Evolutionary conservation across 2,113 vertebrate species (phyloP).

Genomic region (Athene noctua): DNA sequence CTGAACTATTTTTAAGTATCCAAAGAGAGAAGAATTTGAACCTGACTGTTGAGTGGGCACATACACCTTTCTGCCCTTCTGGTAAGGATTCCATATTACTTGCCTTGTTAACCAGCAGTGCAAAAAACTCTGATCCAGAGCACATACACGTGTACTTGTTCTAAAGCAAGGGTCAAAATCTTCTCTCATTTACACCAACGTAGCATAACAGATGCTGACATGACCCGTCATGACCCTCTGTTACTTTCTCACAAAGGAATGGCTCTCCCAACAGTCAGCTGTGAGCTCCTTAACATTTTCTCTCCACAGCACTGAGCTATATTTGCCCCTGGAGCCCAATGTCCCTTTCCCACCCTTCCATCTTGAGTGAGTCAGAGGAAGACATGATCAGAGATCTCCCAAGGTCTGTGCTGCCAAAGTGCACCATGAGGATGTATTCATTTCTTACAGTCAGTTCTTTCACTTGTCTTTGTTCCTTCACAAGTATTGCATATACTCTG

Average conservation of each 20-base stretch:
- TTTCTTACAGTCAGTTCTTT: neutral
- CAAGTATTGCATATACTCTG: neutral
- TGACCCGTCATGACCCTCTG: neutral
- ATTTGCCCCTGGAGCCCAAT: neutral
- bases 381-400: neutral
- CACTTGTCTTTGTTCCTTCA: neutral
- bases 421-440: neutral
- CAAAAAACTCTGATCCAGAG: neutral
- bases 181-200: neutral
- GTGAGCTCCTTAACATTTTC: neutral
- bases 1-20: neutral
- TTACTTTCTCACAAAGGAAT: neutral
- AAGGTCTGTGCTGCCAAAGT: neutral
- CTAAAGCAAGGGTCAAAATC: neutral
- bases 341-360: neutral
- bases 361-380: neutral
- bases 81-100: neutral
- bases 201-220: neutral
- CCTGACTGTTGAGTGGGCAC: neutral
- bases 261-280: neutral
- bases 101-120: neutral
- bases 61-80: neutral
- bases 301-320: neutral
- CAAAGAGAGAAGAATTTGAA: neutral
- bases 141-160: neutral